Conservation (phyloP, 2,797 vertebrate species). For the Hoplostethus mediterraneus region DNA sequence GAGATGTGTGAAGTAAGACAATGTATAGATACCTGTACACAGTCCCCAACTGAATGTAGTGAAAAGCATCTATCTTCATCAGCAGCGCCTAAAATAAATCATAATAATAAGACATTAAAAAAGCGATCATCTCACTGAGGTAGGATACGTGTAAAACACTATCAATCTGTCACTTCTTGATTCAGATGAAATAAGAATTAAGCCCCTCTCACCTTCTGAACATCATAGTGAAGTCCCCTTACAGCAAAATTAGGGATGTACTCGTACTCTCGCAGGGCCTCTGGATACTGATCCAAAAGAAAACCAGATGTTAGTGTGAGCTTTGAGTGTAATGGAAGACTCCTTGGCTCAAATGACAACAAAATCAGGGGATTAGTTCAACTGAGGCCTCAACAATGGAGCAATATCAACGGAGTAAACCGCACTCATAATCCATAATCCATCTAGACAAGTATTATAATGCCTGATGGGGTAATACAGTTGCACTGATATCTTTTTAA, state of each 20-base stretch:
- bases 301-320: conserved; percentile 9
- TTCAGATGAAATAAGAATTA: neutral
- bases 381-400: neutral
- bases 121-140: neutral
- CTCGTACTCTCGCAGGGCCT: conserved; percentile 91
- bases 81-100: conserved; percentile 88
- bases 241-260: conserved; percentile 96
- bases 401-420: neutral
- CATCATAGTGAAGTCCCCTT: conserved; percentile 97
- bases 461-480: conserved; percentile 3
- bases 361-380: neutral
- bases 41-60: conserved; percentile 98
- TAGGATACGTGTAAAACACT: neutral
- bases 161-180: neutral
- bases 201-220: conserved; percentile 91
- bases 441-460: neutral
- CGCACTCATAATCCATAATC: neutral
- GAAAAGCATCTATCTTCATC: conserved; percentile 99
- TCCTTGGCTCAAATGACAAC: neutral
- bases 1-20: neutral
- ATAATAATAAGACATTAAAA: conserved; percentile 2
- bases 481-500: neutral
- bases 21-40: conserved; percentile 91
- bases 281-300: conserved; percentile 88
- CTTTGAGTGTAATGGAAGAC: neutral